Base-by-base conservation (phyloP, 2,113 vertebrate genomes). In the Ceuthmochares aereus region DNA sequence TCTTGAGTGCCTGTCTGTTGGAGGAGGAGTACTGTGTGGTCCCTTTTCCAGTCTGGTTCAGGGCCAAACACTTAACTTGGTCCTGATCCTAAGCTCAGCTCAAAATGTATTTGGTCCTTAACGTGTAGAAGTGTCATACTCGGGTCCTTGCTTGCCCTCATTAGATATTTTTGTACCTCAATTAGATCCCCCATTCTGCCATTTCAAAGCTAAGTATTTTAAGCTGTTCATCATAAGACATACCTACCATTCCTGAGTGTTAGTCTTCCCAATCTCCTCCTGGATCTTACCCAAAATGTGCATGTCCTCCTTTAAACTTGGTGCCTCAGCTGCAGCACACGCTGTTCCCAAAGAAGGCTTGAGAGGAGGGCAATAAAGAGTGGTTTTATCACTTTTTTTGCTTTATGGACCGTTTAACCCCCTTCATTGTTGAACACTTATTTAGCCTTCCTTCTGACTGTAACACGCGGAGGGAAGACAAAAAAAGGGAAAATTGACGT, bases 121-220 rank as follows among this genome's bases (percentile, higher is more conserved):
- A 47, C 37, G 12, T 8, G 34, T 29, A 22, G 32, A 90, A 95
- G 86, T 49, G 51, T 94, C 96, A 43, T 79, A 51, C 45, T 32
- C 74, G 77, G 75, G 63, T 42, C 37, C 66, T 90, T 56, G 32
- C 56, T 60, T 69, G 68, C 88, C 72, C 69, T 87, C 12, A 0
- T 43, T 30, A 72, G 84, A 3, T 96, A 84, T 93, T 90, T 96
- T 87, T 72, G 37, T 77, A 16, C n/a, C 47, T 95, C 43, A 20
- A 10, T 96, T 96, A 95, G 77, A 93, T 97, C 64, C 36, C 43
- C 47, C 74, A 62, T 86, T 68, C 93, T 78, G 29, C 95, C 89
- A 84, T 94, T 98, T 96, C 93, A 92, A 82, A 88, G 95, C 67
- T 52, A 74, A 93, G 91, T 95, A 95, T 93, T 93, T 94, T 95